These are phyloP conservation scores for Endotricha flammealis DNA, from an alignment of 2,888 invertebrate species.

Conservation along the genomic window DNA sequence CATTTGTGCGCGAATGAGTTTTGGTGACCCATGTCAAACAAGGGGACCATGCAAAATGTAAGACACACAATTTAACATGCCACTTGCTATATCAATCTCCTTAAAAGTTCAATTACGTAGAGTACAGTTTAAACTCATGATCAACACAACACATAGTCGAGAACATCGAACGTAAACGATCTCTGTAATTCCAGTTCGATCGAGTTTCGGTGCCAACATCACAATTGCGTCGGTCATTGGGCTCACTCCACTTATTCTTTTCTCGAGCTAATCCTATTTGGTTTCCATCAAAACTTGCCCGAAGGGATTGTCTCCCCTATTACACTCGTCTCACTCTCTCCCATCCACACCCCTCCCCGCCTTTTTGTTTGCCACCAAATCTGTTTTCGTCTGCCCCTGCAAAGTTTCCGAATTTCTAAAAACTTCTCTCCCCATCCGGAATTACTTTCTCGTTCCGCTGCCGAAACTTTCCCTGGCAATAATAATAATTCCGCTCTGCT, in stretches of 20 bases:
- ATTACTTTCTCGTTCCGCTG: conserved; percentile 71
- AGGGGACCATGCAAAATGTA: too few species aligned
- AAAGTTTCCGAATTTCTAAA: conserved; percentile 62
- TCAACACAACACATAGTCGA: conserved; percentile 37
- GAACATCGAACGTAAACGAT: conserved; percentile 24
- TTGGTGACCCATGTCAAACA: too few species aligned
- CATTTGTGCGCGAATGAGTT: too few species aligned
- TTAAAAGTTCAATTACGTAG: conserved; percentile 11
- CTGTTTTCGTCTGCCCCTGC: conserved; percentile 67
- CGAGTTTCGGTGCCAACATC: too few species aligned
- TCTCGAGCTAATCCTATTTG: conserved; percentile 70
- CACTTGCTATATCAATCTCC: conserved; percentile 5
- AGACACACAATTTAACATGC: too few species aligned
- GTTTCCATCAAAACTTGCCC: conserved; percentile 73
- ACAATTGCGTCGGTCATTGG: conserved; percentile 46
- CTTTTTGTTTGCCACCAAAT: conserved; percentile 69
- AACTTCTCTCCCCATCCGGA: conserved; percentile 46
- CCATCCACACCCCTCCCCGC: conserved; percentile 27
- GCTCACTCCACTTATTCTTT: conserved; percentile 65
- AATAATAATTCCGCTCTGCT: conserved; percentile 71
- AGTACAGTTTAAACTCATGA: conserved; percentile 24
- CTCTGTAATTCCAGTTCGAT: too few species aligned
- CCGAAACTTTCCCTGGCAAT: conserved; percentile 62
- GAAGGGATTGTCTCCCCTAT: conserved; percentile 49
- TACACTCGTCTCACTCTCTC: conserved; percentile 21